phyloP scores from a whole-genome alignment of 2,113 vertebrate species.

The Bubo bubo region DNA sequence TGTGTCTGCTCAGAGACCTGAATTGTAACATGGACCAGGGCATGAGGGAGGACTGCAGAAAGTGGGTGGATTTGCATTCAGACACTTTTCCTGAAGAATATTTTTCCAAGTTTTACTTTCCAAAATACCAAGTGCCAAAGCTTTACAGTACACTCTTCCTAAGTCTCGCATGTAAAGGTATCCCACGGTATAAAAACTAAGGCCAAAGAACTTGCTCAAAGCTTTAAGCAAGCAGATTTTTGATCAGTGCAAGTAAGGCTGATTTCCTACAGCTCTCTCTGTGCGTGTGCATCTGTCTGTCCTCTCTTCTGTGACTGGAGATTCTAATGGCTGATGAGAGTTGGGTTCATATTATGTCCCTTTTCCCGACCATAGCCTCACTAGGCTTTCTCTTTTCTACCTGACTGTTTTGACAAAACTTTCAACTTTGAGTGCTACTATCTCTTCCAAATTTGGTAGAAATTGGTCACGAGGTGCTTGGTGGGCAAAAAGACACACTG shows the following conservation, averaged over 20 bases:
- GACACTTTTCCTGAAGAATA: background rate
- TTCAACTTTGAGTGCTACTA: background rate
- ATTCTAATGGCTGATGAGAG: background rate
- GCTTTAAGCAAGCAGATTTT: background rate
- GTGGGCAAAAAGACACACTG: background rate
- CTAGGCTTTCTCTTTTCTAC: background rate
- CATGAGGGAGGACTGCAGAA: background rate
- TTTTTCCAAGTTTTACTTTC: background rate
- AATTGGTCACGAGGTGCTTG: background rate
- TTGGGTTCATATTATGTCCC: background rate
- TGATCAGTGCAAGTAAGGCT: background rate
- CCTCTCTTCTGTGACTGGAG: background rate
- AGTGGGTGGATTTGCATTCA: background rate
- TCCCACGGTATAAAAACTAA: background rate
- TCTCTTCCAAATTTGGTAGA: background rate
- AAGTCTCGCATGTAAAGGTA: background rate
- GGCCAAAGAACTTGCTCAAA: background rate
- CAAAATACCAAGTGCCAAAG: background rate
- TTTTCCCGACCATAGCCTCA: fast-evolving
- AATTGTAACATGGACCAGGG: background rate
- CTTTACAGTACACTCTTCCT: background rate
- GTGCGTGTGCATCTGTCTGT: background rate
- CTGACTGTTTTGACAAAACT: background rate
- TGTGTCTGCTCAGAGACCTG: background rate
- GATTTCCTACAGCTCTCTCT: background rate